These are phyloP conservation scores for Eudemis profundana DNA, from an alignment of 2,888 invertebrate species.

Conservation along the genomic window DNA sequence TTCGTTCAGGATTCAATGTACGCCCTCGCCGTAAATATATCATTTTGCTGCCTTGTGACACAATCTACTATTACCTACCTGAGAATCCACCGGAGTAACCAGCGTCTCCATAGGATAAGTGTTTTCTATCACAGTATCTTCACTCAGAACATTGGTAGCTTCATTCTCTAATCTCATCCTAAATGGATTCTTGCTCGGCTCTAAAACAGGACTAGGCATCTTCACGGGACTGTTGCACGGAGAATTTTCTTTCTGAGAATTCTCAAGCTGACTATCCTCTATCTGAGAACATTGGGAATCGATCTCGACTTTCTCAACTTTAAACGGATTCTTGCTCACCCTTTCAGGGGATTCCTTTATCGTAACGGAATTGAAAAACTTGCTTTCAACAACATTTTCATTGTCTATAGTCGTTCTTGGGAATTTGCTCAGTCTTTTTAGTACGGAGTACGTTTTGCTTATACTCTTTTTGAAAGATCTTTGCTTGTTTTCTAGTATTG, in stretches of 20 bases:
- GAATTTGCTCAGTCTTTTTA: slow-evolving; percentile 82
- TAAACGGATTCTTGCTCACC: slow-evolving; percentile 43
- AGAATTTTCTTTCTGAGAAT: slow-evolving; percentile 73
- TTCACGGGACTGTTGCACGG: slow-evolving; percentile 60
- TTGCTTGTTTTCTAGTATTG: slow-evolving; percentile 76
- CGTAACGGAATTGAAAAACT: slow-evolving; percentile 77
- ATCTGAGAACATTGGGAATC: slow-evolving; percentile 54
- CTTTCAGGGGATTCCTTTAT: slow-evolving; percentile 52
- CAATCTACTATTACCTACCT: no score
- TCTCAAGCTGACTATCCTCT: slow-evolving; percentile 52
- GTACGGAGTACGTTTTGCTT: slow-evolving; percentile 61
- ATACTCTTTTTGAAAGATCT: slow-evolving; percentile 70
- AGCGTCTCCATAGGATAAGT: slow-evolving; percentile 70
- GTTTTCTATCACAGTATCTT: slow-evolving; percentile 74
- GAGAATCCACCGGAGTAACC: slow-evolving; percentile 69
- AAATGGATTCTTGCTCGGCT: slow-evolving; percentile 57
- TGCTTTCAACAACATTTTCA: slow-evolving; percentile 83
- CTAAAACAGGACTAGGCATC: slow-evolving; percentile 65
- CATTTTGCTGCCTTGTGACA: no score
- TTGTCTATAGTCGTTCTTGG: slow-evolving; percentile 75
- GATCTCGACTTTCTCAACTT: slow-evolving; percentile 45
- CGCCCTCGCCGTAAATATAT: no score
- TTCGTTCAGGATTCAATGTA: no score
- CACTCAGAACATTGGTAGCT: slow-evolving; percentile 50
- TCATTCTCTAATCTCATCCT: slow-evolving; percentile 52